A percentile compares a stretch with the other conserved stretches of the same genome.
These are phyloP conservation scores for Gryllus bimaculatus DNA, from an alignment of 1,140 invertebrate species.

Conservation along the genomic window DNA sequence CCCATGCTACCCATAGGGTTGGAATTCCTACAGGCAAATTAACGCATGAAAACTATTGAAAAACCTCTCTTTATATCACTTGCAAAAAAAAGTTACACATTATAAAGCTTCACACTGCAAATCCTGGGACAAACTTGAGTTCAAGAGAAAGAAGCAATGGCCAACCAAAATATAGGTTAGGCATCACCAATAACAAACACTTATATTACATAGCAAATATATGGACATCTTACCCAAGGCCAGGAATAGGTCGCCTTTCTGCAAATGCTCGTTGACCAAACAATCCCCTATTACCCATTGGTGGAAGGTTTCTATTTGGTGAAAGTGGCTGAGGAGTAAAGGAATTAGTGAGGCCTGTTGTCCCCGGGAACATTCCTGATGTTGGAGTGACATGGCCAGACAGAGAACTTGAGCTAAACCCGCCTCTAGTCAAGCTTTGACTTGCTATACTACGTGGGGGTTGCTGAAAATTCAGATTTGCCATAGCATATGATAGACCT, in stretches of 20 bases:
- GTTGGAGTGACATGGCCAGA: constrained; percentile 63
- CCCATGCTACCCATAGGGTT: constrained; percentile 53
- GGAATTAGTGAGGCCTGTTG: constrained; percentile 37
- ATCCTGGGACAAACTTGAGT: too few species aligned
- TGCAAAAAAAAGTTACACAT: too few species aligned
- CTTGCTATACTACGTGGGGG: constrained; percentile 36
- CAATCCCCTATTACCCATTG: constrained; percentile 38
- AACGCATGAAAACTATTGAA: too few species aligned
- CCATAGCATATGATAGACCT: constrained; percentile 45
- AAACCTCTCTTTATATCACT: too few species aligned
- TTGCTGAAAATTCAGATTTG: constrained; percentile 74
- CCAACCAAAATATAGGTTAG: background rate
- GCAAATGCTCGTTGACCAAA: constrained; percentile 67
- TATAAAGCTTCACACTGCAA: too few species aligned
- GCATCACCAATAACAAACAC: background rate
- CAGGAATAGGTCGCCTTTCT: constrained; percentile 65
- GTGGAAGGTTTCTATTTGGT: constrained; percentile 38
- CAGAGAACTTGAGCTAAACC: constrained; percentile 45
- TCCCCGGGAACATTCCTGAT: constrained; percentile 49
- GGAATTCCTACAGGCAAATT: constrained; percentile 36
- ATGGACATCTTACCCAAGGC: constrained; percentile 43
- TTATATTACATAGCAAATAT: background rate
- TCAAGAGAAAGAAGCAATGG: too few species aligned
- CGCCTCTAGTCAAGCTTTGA: constrained; percentile 49
- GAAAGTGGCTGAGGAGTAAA: constrained; percentile 45